A percentile compares a stretch with the other conserved stretches of the same genome.
phyloP scores from a whole-genome alignment of 1,140 invertebrate genomes.

The Sinonovacula constricta region DNA sequence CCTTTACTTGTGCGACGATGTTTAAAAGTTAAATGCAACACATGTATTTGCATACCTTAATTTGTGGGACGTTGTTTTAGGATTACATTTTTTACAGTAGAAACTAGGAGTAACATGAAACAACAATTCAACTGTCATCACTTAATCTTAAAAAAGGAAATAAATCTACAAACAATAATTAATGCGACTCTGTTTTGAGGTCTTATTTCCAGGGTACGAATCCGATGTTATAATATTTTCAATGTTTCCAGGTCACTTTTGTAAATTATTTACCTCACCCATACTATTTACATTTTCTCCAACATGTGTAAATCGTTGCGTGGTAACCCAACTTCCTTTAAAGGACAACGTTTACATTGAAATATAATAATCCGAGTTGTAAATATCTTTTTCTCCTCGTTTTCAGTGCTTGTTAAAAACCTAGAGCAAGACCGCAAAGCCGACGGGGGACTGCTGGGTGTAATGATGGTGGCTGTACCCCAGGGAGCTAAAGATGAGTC shows the following conservation, averaged over 20 bases:
- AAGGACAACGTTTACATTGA: too few relatives aligned
- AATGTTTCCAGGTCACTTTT: background rate
- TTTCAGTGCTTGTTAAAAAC: constrained; percentile 45
- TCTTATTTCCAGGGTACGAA: background rate
- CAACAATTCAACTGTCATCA: too few relatives aligned
- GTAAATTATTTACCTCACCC: background rate
- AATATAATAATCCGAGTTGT: too few relatives aligned
- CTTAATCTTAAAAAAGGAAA: too few relatives aligned
- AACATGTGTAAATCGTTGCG: background rate
- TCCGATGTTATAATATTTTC: background rate
- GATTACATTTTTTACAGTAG: too few relatives aligned
- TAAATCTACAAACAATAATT: too few relatives aligned
- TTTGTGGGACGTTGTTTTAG: too few relatives aligned
- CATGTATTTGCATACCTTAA: too few relatives aligned
- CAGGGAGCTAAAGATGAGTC: constrained; percentile 34
- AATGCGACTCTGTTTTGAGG: too few relatives aligned
- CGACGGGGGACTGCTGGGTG: constrained; percentile 33
- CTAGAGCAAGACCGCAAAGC: constrained; percentile 24
- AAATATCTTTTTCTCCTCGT: constrained; percentile 8
- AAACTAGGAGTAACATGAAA: too few relatives aligned
- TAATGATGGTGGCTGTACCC: constrained; percentile 53
- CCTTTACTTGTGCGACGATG: too few relatives aligned
- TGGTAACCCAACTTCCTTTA: background rate
- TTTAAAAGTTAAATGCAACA: too few relatives aligned
- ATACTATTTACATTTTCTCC: background rate